Evolutionary conservation across 2,113 vertebrate genomes (phyloP), one percentile per base, ranked within the genome.

Genomic region (Centropus unirufus): DNA sequence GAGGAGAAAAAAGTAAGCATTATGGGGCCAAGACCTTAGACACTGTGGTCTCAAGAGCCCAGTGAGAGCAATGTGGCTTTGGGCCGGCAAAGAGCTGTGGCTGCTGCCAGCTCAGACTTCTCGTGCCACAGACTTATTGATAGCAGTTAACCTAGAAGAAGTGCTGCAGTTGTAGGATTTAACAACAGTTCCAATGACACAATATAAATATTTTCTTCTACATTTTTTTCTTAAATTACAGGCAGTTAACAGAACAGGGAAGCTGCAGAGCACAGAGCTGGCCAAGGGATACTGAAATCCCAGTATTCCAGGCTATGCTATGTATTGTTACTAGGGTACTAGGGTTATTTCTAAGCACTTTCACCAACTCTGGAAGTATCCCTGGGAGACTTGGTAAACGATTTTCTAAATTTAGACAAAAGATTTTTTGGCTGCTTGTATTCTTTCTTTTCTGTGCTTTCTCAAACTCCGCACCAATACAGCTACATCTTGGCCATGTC

Each of bases 401-500:
- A 79, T 40, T 93, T 96, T 93, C 95, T 96, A 96, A 94, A 96
- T 96, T 89, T 96, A 96, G 80, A 91, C 13, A 67, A 77, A 91
- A 95, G 81, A 86, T 32, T 74, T 49, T 93, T 97, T 73, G 81
- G 40, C 69, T 97, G 63, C 86, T 93, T 89, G n/a, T 80, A 39
- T 87, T 67, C 40, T 77, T 55, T 87, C 54, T 85, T 78, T 93
- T 83, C 72, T 68, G 24, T 55, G 21, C 86, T 78, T 58, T 51
- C 49, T 95, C 40, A 62, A 68, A 95, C 9, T 1, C 14, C 36
- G 54, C 52, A 20, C 47, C 76, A 90, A 76, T 12, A 67, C 26
- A 80, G 69, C 84, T 62, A 73, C 34, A 77, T 39, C 94, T 82
- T 66, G 81, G 59, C 34, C 75, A 55, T 66, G 19, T 46, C 81